Percentiles rank a stretch among this genome's conserved stretches.
These are phyloP conservation scores for Pseudorhombus dupliciocellatus DNA, from an alignment of 2,113 vertebrate species.

Conservation along the genomic window DNA sequence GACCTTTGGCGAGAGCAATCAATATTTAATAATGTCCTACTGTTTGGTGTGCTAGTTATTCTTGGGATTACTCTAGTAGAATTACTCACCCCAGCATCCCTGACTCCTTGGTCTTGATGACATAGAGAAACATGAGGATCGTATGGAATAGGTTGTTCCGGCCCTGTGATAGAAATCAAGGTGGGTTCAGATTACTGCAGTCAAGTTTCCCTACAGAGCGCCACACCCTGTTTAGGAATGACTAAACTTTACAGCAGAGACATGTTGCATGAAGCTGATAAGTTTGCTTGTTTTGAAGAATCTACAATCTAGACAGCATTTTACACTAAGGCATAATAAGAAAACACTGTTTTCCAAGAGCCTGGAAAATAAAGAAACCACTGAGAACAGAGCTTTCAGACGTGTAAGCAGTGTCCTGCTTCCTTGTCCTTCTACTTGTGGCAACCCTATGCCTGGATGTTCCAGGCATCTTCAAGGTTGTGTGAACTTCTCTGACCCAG, in stretches of 20 bases:
- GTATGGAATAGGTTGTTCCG: slow-evolving; percentile 98
- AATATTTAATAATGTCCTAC: slow-evolving; percentile 4
- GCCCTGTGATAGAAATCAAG: slow-evolving; percentile 81
- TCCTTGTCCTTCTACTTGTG: too few relatives aligned
- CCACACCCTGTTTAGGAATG: too few relatives aligned
- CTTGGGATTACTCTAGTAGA: background rate
- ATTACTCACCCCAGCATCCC: slow-evolving; percentile 95
- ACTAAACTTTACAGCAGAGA: background rate
- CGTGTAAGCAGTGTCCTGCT: too few relatives aligned
- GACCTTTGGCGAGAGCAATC: background rate
- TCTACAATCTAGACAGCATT: background rate
- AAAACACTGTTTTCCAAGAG: too few relatives aligned
- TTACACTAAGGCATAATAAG: too few relatives aligned
- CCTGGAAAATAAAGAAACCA: too few relatives aligned
- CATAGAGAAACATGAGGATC: slow-evolving; percentile 94
- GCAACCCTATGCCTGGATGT: too few relatives aligned
- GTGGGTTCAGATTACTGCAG: slow-evolving; percentile 1
- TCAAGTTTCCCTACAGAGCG: background rate
- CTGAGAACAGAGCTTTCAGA: too few relatives aligned
- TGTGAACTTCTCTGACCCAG: too few relatives aligned
- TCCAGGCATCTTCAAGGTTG: too few relatives aligned
- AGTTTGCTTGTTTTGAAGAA: background rate
- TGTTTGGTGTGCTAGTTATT: background rate
- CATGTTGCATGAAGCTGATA: background rate
- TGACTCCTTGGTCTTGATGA: slow-evolving; percentile 96